Evolutionary conservation across 2,888 invertebrate genomes (phyloP), one percentile per base, ranked within the genome.

Genomic region (Hoplodrina blanda): DNA sequence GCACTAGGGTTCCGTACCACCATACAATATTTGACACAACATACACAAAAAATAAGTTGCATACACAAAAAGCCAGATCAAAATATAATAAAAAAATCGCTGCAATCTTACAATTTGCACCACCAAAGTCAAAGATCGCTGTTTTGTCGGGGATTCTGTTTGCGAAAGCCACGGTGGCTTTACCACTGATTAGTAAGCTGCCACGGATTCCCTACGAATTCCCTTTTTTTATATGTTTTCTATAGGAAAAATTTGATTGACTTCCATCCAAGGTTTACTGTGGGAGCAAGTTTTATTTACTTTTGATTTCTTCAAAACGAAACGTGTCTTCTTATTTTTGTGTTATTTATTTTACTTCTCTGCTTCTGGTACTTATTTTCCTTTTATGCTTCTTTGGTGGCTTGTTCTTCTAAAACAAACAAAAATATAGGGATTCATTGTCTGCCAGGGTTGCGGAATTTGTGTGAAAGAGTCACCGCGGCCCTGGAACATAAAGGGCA

Each of bases 101-200:
- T 10, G 0, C 17, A 41, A 30, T 64, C 41, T 64, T 19, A 1
- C 13, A 46, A 6, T 13, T 73, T 73, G 50, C 0, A 69, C 80
- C 66, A 68, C 49, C 44, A 25, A 57, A 37, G 46, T 67, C 69
- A 70, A 80, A 84, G 68, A 76, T 69, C 80, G 65, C 63, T 74
- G 84, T 74, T 80, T 72, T 73, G 70, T 75, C 72, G 67, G 68
- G 78, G 75, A 78, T 68, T 72, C 73, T 69, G 78, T 80, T 82
- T 81, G 75, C 67, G 50, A 78, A 65, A 72, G 75, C 75, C 80
- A 78, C 77, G 74, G 79, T 75, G 82, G 81, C 85, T 87, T 88
- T 88, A 87, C 82, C 89, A 85, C 84, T 89, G 89, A 89, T 90
- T 89, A 89, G 84, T 84, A 82, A 69, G 61, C 50, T 57, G 61